A percentile compares a stretch with the other conserved stretches of the same genome.
These are phyloP conservation scores for Mustela lutreola DNA, from an alignment of 2,113 vertebrate species.

Conservation along the genomic window DNA sequence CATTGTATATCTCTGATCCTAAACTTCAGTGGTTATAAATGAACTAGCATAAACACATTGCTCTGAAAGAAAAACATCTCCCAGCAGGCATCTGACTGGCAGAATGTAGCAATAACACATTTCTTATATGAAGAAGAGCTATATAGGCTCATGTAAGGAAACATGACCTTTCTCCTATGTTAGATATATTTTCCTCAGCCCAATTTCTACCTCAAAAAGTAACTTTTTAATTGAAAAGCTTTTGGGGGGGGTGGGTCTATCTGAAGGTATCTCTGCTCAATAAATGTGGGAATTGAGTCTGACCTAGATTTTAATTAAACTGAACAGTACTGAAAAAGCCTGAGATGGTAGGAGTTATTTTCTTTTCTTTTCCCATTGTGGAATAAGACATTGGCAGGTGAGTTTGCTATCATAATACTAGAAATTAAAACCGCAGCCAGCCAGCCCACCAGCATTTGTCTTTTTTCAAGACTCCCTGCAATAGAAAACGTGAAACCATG, in stretches of 20 bases:
- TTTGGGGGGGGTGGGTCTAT: neutral
- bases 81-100: neutral
- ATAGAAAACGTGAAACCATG: neutral
- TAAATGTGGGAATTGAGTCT: conserved; percentile 33
- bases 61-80: conserved; percentile 47
- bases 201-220: neutral
- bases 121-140: neutral
- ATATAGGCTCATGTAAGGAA: neutral
- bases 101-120: neutral
- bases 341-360: neutral
- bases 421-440: conserved; percentile 17
- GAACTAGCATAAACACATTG: neutral
- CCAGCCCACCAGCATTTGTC: neutral
- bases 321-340: neutral
- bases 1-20: conserved; percentile 1
- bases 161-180: neutral
- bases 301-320: conserved; percentile 39
- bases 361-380: neutral
- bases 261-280: conserved; percentile 44
- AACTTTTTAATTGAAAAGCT: conserved; percentile 38
- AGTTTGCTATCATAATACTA: conserved; percentile 29
- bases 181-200: neutral
- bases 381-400: conserved; percentile 12
- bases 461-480: neutral
- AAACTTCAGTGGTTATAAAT: conserved; percentile 32